These are phyloP conservation scores for Popillia japonica DNA, from an alignment of 1,140 invertebrate genomes.

Conservation along the genomic window DNA sequence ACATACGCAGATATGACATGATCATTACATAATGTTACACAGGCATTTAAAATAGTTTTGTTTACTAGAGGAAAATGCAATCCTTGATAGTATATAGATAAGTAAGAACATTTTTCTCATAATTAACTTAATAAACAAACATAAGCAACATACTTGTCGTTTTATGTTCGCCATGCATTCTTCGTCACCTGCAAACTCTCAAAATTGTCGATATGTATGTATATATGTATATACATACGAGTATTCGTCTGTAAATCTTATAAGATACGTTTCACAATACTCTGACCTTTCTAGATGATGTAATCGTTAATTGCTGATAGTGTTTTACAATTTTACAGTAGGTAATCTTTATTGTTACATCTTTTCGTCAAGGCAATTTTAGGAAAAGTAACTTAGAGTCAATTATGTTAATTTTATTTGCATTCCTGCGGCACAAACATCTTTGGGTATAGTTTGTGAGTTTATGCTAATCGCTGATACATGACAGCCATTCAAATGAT, in stretches of 20 bases:
- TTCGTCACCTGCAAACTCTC: too few species aligned
- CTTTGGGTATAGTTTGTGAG: not conserved
- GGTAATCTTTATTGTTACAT: not conserved
- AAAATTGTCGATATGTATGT: too few species aligned
- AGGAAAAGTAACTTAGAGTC: not conserved
- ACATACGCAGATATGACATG: not conserved
- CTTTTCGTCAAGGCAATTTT: not conserved
- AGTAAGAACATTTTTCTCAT: too few species aligned
- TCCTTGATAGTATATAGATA: not conserved
- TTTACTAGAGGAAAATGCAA: not conserved
- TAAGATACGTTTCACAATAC: too few species aligned
- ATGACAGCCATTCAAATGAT: not conserved
- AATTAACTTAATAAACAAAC: too few species aligned
- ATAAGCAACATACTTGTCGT: too few species aligned
- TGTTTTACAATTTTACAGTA: not conserved
- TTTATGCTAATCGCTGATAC: not conserved
- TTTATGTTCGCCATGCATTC: too few species aligned
- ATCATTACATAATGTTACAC: not conserved
- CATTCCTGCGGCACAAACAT: not conserved
- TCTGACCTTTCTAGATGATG: too few species aligned
- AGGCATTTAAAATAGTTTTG: not conserved
- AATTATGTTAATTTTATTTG: slow-evolving; percentile 4
- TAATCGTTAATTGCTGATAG: too few species aligned
- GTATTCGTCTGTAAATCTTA: too few species aligned
- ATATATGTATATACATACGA: too few species aligned